Conservation (phyloP, 2,113 vertebrate genomes). For the Xenus cinereus region DNA sequence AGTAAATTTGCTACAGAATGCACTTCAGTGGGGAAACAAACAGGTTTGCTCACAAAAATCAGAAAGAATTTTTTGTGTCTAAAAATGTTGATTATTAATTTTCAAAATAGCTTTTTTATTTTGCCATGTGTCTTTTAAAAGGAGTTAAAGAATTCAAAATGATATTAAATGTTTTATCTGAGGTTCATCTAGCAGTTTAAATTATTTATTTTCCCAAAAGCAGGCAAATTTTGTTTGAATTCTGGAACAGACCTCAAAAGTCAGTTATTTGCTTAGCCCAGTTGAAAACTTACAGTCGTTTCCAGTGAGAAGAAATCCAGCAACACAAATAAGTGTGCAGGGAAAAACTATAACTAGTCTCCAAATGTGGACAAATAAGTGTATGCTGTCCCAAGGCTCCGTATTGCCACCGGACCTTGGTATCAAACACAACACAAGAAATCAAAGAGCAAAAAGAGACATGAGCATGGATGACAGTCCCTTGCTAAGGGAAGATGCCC, state of each 20-base stretch:
- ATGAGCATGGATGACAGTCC: not conserved
- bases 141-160: not conserved
- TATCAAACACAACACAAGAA: not conserved
- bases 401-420: not conserved
- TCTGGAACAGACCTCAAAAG: not conserved
- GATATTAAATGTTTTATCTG: not conserved
- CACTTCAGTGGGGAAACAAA: not conserved
- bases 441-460: not conserved
- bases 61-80: not conserved
- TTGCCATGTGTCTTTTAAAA: not conserved
- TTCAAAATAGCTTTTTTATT: not conserved
- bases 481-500: not conserved
- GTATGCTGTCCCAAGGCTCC: not conserved
- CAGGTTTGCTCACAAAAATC: not conserved
- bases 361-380: not conserved
- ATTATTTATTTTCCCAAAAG: not conserved
- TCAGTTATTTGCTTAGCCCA: not conserved
- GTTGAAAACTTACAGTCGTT: not conserved
- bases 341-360: not conserved
- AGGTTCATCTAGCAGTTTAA: not conserved
- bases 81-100: not conserved
- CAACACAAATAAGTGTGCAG: not conserved
- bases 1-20: not conserved
- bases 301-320: not conserved
- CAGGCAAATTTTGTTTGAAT: not conserved